Evolutionary conservation across 1,140 invertebrate species (phyloP).

Genomic region (Venturia canescens): DNA sequence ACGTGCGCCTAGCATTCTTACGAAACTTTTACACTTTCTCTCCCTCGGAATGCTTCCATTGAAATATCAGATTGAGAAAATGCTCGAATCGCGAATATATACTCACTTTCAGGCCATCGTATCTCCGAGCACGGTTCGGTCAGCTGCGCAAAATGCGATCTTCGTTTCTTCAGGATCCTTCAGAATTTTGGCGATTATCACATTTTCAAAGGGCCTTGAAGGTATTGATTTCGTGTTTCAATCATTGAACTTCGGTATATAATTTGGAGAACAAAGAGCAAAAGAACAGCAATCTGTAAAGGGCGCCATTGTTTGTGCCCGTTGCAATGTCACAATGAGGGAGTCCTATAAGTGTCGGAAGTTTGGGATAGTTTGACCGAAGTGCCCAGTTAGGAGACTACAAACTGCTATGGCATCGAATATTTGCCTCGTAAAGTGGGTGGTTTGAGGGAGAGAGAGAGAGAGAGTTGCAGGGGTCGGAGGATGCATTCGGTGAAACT

Average conservation of each 20-base stretch:
- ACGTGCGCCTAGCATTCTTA: background rate
- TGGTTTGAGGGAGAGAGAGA: background rate
- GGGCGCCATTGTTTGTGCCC: background rate
- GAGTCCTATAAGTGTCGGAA: background rate
- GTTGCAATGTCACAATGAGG: background rate
- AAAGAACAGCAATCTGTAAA: background rate
- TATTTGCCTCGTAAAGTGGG: background rate
- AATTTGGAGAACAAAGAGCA: background rate
- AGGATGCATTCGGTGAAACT: background rate
- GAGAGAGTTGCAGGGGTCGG: background rate
- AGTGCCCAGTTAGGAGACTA: slow-evolving; percentile 1
- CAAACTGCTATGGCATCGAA: background rate
- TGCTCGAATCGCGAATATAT: no score
- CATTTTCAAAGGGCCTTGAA: no score
- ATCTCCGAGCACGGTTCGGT: no score
- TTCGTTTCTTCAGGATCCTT: no score
- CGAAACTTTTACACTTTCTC: background rate
- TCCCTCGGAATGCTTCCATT: background rate
- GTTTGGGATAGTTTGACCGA: slow-evolving; percentile 1
- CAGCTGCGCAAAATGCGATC: no score
- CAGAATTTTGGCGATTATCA: no score
- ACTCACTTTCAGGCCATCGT: no score
- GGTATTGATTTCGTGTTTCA: background rate
- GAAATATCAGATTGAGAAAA: background rate
- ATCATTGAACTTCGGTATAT: background rate